phyloP scores from a whole-genome alignment of 2,113 vertebrate genomes.

The Chloropsis hardwickii region DNA sequence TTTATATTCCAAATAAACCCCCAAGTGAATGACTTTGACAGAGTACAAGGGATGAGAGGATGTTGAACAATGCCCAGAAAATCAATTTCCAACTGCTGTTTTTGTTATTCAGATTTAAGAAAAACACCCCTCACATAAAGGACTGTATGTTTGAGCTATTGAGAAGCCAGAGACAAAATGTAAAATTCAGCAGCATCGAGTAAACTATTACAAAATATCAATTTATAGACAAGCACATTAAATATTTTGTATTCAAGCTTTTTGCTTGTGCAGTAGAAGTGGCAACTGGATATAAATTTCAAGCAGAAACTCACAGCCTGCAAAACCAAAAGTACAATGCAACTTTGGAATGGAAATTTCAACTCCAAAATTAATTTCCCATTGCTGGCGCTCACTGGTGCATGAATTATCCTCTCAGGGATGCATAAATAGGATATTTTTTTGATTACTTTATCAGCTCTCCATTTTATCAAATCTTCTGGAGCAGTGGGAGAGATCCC shows the following conservation, averaged over 20 bases:
- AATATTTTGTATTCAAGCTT: slow-evolving; percentile 28
- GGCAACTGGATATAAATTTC: slow-evolving; percentile 30
- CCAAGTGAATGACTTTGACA: not conserved
- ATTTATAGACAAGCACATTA: slow-evolving; percentile 36
- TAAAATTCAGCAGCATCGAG: slow-evolving; percentile 2
- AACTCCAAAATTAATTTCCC: slow-evolving; percentile 53
- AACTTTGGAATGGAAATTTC: slow-evolving; percentile 52
- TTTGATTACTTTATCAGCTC: slow-evolving; percentile 65
- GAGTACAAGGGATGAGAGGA: not conserved
- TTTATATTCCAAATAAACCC: not conserved
- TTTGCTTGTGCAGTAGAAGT: not conserved
- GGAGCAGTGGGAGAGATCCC: slow-evolving; percentile 37
- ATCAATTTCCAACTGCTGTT: not conserved
- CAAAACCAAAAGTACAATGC: slow-evolving; percentile 33
- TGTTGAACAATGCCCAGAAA: not conserved
- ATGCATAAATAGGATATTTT: slow-evolving; percentile 51
- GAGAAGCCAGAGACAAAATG: not conserved
- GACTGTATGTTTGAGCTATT: not conserved
- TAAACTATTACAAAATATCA: slow-evolving; percentile 13
- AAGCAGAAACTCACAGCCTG: not conserved
- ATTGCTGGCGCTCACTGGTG: not conserved
- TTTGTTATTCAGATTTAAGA: not conserved
- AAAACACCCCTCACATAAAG: not conserved
- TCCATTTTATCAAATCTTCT: slow-evolving; percentile 45
- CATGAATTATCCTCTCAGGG: slow-evolving; percentile 52